phyloP scores from a whole-genome alignment of 2,113 vertebrate species.

The Hippocampus guttulatus region DNA sequence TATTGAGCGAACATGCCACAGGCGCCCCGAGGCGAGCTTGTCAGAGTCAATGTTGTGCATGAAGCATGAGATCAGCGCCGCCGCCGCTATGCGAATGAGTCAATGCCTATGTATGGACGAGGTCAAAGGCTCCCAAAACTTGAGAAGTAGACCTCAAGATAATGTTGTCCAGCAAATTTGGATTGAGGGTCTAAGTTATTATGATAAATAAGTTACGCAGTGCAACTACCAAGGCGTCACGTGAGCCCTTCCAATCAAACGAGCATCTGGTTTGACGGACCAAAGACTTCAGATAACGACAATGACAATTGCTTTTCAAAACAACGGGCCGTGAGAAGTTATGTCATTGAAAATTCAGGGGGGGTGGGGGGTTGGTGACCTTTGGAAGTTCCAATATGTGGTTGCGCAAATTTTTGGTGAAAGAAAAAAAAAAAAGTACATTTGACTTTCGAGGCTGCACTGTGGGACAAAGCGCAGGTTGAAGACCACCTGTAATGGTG shows the following conservation, averaged over 20 bases:
- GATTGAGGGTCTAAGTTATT: not conserved
- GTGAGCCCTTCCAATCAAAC: not conserved
- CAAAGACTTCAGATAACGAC: too few relatives aligned
- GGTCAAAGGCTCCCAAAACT: not conserved
- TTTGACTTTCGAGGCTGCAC: not conserved
- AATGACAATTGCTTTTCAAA: too few relatives aligned
- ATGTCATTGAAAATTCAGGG: too few relatives aligned
- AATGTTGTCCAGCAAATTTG: not conserved
- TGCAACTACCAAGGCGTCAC: too few relatives aligned
- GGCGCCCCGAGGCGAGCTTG: slow-evolving; percentile 22
- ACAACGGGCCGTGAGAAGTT: too few relatives aligned
- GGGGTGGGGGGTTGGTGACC: too few relatives aligned
- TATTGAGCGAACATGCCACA: slow-evolving; percentile 25
- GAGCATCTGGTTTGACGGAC: not conserved
- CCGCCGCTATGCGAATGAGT: slow-evolving; percentile 28
- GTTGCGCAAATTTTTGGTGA: not conserved
- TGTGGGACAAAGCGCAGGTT: not conserved
- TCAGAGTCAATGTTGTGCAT: slow-evolving; percentile 25
- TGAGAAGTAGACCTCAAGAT: not conserved
- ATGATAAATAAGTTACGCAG: not conserved
- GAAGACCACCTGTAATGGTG: not conserved
- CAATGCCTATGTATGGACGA: slow-evolving; percentile 32
- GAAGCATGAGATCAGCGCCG: slow-evolving; percentile 32
- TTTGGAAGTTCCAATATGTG: too few relatives aligned
- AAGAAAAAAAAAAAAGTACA: not conserved